Conservation (phyloP, 37 sponge, comb jelly and placozoan genomes). For the Aplysina aerophoba region DNA sequence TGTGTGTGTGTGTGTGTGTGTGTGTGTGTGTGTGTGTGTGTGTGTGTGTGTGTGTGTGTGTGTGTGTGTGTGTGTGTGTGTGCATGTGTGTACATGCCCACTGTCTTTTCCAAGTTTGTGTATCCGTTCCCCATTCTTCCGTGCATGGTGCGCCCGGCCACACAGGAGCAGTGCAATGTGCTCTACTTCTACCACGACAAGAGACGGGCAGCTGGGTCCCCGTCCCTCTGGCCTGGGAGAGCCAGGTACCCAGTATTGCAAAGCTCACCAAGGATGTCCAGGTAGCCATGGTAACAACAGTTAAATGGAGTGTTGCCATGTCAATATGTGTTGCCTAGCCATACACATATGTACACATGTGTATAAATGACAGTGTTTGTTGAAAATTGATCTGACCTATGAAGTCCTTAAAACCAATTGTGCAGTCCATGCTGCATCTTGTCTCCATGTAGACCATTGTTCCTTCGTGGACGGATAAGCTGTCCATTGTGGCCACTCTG, state of each 20-base stretch:
- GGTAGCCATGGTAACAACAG: constrained; percentile 46
- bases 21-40: not conserved
- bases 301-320: no score
- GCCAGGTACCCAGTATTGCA: constrained; percentile 61
- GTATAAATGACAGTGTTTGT: no score
- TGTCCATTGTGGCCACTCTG: constrained; percentile 64
- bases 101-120: not conserved
- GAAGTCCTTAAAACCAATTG: not conserved
- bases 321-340: no score
- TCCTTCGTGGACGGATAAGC: constrained; percentile 76
- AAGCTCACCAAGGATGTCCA: constrained; percentile 56
- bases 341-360: no score
- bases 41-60: constrained; percentile 3
- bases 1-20: not conserved
- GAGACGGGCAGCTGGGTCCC: constrained; percentile 63
- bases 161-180: constrained; percentile 61
- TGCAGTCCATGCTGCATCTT: not conserved
- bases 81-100: not conserved
- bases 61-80: not conserved
- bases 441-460: constrained; percentile 37
- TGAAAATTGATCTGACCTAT: no score
- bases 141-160: not conserved
- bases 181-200: constrained; percentile 74
- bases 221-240: constrained; percentile 85
- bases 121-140: not conserved